Evolutionary conservation across 1,140 invertebrate species (phyloP).

Genomic region (Pachyrhynchus sulphureomaculatus): DNA sequence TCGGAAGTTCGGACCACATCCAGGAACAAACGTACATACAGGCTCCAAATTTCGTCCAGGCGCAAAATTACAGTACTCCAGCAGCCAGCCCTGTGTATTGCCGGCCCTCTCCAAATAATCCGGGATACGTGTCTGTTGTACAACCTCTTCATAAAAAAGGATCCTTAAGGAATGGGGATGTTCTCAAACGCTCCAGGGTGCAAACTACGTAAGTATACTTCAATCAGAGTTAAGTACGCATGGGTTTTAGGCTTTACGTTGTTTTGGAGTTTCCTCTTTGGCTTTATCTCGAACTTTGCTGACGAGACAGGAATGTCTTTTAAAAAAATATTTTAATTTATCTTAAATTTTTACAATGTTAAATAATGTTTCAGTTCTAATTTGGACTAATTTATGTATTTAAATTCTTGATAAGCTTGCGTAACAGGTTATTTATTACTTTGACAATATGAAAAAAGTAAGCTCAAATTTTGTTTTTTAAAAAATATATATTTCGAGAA

Average conservation of each 20-base stretch:
- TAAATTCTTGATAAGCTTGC: no score
- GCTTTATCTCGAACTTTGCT: neutral
- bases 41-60: slow-evolving; percentile 54
- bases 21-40: slow-evolving; percentile 51
- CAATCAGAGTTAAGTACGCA: neutral
- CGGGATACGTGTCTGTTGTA: slow-evolving; percentile 52
- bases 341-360: no score
- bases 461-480: no score
- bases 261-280: neutral
- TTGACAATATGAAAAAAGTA: no score
- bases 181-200: slow-evolving; percentile 65
- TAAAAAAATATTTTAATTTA: slow-evolving; percentile 1
- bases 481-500: no score
- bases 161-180: slow-evolving; percentile 67
- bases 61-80: slow-evolving; percentile 56
- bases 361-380: no score
- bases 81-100: slow-evolving; percentile 52
- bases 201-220: slow-evolving; percentile 61
- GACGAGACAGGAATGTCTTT: neutral
- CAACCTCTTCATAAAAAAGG: slow-evolving; percentile 66
- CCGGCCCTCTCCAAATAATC: slow-evolving; percentile 54
- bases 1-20: slow-evolving; percentile 43
- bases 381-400: no score
- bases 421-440: no score
- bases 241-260: neutral